Evolutionary conservation across 2,888 invertebrate species (phyloP).

Genomic region (Phaedon cochleariae): DNA sequence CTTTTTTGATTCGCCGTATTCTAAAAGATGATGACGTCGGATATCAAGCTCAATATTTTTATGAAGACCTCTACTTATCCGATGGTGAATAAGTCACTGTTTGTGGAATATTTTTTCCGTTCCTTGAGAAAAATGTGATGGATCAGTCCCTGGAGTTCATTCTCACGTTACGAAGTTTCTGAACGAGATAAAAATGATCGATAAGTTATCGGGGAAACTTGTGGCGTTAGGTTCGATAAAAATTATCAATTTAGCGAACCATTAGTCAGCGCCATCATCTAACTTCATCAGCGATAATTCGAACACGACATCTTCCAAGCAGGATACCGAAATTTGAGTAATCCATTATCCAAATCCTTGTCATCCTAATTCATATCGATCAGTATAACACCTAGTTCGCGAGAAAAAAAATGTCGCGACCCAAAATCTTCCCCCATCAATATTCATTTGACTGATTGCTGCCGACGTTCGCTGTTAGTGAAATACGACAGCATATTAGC

Average conservation of each 20-base stretch:
- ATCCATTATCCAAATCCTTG: background rate
- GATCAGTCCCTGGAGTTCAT: too few species aligned
- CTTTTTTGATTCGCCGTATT: too few species aligned
- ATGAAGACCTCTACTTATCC: too few species aligned
- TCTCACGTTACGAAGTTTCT: too few species aligned
- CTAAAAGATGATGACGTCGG: too few species aligned
- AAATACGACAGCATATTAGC: too few species aligned
- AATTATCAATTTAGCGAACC: background rate
- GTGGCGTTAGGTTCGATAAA: background rate
- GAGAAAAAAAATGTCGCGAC: background rate
- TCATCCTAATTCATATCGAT: background rate
- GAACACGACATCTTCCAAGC: background rate
- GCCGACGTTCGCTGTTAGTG: background rate
- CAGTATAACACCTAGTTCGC: background rate
- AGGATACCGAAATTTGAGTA: background rate
- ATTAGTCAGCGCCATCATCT: background rate
- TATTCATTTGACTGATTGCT: slow-evolving; percentile 20
- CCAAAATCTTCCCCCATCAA: slow-evolving; percentile 17
- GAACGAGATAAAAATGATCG: too few species aligned
- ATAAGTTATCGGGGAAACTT: background rate
- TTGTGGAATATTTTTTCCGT: too few species aligned
- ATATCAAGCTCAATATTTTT: too few species aligned
- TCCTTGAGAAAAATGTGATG: too few species aligned
- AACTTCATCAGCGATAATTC: background rate
- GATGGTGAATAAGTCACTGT: too few species aligned